phyloP scores from a whole-genome alignment of 2,888 invertebrate species.

The Endomychus coccineus region DNA sequence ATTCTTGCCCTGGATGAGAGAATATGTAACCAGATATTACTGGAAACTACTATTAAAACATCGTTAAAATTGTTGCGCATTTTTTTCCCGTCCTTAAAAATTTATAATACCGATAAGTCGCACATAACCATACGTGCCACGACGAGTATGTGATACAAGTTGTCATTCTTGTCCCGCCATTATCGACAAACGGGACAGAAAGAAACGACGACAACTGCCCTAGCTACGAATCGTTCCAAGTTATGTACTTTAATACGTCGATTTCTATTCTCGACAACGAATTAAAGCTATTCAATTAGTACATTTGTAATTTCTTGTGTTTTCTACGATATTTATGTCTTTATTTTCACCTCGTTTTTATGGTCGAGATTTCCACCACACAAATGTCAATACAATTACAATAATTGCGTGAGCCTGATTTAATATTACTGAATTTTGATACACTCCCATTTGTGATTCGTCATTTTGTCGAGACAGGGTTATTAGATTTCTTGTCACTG shows the following conservation, averaged over 20 bases:
- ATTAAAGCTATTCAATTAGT: conserved; percentile 39
- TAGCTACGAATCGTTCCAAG: neutral
- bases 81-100: neutral
- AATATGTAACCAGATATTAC: too few relatives aligned
- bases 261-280: conserved; percentile 38
- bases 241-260: conserved; percentile 34
- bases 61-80: neutral
- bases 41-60: neutral
- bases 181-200: neutral
- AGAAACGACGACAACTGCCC: neutral
- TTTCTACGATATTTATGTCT: conserved; percentile 34
- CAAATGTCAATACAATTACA: too few relatives aligned
- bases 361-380: too few relatives aligned
- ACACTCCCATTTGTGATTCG: too few relatives aligned
- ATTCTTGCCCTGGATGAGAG: too few relatives aligned
- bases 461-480: too few relatives aligned
- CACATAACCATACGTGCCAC: neutral
- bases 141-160: neutral
- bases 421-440: too few relatives aligned
- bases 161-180: neutral
- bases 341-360: conserved; percentile 24
- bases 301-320: conserved; percentile 37
- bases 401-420: too few relatives aligned
- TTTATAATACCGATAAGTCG: neutral
- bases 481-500: too few relatives aligned